phyloP scores from a whole-genome alignment of 2,113 vertebrate genomes.

The Strigops habroptila region DNA sequence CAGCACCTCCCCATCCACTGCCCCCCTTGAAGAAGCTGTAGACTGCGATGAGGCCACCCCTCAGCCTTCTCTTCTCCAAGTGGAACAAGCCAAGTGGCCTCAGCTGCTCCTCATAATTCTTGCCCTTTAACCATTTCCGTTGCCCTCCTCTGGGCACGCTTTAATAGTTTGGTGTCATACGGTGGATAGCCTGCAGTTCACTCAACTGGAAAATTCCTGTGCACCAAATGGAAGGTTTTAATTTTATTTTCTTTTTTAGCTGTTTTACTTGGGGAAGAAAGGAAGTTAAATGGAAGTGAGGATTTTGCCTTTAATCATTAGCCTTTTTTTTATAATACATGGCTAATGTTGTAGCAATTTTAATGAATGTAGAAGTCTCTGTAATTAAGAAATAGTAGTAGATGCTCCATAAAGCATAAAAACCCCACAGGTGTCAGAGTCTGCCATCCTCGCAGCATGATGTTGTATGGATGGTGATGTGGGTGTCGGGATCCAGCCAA shows the following conservation, averaged over 20 bases:
- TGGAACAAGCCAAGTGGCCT: not conserved
- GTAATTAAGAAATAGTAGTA: not conserved
- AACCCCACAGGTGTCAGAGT: not conserved
- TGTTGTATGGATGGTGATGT: not conserved
- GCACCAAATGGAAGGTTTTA: not conserved
- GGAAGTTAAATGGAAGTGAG: not conserved
- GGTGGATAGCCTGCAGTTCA: not conserved
- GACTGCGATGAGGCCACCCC: rapidly evolving
- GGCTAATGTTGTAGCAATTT: not conserved
- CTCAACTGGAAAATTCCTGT: not conserved
- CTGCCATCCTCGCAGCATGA: not conserved
- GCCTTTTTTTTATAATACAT: not conserved
- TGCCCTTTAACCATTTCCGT: not conserved
- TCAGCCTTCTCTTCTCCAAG: not conserved
- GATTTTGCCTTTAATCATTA: not conserved
- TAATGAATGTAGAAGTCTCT: not conserved
- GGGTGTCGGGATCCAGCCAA: not conserved
- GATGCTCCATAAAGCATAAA: not conserved
- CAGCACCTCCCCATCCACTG: not conserved
- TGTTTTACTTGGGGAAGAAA: not conserved
- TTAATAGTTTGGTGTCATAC: not conserved
- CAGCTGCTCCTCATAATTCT: rapidly evolving
- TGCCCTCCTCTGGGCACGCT: not conserved
- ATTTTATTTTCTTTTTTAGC: too few species aligned
- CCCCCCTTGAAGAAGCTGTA: not conserved